Conservation (phyloP, 2,113 vertebrate species). For the Aphelocoma coerulescens region DNA sequence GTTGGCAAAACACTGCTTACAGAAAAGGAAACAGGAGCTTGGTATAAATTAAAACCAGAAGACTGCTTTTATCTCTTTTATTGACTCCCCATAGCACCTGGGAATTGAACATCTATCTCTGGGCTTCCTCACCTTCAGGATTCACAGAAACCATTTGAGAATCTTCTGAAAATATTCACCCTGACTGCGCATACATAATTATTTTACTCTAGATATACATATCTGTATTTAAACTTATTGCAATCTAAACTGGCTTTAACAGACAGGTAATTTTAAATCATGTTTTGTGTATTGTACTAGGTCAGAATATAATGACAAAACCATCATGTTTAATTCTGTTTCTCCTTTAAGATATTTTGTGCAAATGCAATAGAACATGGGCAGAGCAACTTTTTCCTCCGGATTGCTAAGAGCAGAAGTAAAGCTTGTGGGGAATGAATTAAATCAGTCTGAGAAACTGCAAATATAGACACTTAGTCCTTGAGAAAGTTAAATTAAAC, state of each 20-base stretch:
- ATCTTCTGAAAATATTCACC: neutral
- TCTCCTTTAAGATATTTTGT: neutral
- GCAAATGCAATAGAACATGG: neutral
- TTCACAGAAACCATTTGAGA: neutral
- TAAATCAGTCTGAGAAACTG: neutral
- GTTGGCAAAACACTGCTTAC: neutral
- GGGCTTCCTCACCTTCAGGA: neutral
- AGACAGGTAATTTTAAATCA: neutral
- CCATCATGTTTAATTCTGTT: neutral
- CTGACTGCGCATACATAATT: neutral
- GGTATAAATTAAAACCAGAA: neutral
- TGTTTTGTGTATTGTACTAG: neutral
- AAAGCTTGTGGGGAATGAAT: neutral
- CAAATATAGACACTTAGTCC: neutral
- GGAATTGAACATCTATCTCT: neutral
- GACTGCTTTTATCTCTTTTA: neutral
- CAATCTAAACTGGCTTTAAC: neutral
- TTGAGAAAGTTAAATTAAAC: neutral
- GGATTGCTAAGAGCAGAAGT: neutral
- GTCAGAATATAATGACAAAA: neutral
- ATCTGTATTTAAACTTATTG: neutral
- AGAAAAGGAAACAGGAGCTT: neutral
- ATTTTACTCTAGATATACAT: neutral
- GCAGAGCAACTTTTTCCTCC: neutral
- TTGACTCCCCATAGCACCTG: neutral